Evolutionary conservation across 2,888 invertebrate genomes (phyloP).

Genomic region (Limnephilus lunatus): DNA sequence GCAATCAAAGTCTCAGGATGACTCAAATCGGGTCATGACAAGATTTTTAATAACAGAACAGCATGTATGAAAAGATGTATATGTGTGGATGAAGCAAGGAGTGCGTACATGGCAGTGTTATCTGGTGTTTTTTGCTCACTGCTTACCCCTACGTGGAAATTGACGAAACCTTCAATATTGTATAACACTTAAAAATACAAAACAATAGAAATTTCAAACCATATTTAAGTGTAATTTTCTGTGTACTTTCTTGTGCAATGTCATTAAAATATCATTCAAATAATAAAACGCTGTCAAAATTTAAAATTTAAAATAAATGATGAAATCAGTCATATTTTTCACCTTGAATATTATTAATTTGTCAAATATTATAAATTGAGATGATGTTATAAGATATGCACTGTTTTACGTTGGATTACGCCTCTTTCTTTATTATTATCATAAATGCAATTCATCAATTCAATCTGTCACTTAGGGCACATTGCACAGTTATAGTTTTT

Average conservation of each 20-base stretch:
- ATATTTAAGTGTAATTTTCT: neutral
- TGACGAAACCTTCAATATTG: neutral
- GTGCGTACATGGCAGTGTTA: too few species aligned
- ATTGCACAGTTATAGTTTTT: slow-evolving; percentile 1
- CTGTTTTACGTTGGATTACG: neutral
- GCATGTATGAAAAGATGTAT: too few species aligned
- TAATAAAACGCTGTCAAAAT: neutral
- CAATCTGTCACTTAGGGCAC: neutral
- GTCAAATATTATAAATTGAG: neutral
- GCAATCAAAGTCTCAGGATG: too few species aligned
- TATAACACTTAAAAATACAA: neutral
- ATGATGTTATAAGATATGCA: neutral
- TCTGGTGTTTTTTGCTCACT: too few species aligned
- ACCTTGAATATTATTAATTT: neutral
- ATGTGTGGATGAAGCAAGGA: too few species aligned
- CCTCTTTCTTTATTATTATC: neutral
- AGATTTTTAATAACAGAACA: too few species aligned
- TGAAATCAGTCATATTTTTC: neutral
- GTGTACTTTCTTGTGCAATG: neutral
- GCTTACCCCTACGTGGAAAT: neutral
- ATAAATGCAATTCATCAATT: neutral
- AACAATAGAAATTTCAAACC: neutral
- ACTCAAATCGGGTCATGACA: too few species aligned
- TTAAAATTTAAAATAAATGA: neutral
- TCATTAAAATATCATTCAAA: neutral